Base-by-base conservation (phyloP, 2,797 vertebrate species). In the Tolypeutes matacus region DNA sequence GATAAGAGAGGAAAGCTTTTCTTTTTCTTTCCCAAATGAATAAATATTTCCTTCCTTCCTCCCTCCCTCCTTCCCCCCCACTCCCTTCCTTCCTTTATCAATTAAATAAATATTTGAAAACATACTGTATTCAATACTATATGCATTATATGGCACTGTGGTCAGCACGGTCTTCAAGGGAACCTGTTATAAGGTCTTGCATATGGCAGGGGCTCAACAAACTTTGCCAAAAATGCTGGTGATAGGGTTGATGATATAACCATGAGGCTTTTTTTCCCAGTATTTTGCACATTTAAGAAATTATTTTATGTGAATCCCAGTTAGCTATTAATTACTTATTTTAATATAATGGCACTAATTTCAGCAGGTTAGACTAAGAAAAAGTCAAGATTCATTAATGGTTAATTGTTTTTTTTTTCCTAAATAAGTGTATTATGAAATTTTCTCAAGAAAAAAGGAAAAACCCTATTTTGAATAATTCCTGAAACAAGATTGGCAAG, bases 311-410 rank as follows among this genome's bases (percentile, higher is more conserved):
- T 89, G 67, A 93, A 96, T 96, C 58, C 29, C 53, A 97, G 97
- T 95, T 92, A 97, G 86, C 87, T 97, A 97, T 97, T 96, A 97
- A 96, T 98, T 97, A 98, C 78, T 86, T 92, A 86, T 97, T 98
- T 98, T 94, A 91, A 96, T 94, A 96, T 82, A 97, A 93, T 75
- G 65, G 13, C 27, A 83, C 31, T 92, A 94, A 96, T 97, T 97
- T 97, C 94, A 97, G 80, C 72, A 97, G 69, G 49, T 89, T 96
- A 83, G 86, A 92, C 93, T 92, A 96, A 97, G 92, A 97, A 96
- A 95, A 42, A 92, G 82, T 82, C 97, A 97, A 84, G 62, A 85
- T 89, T 75, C 81, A 53, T 98, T 97, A 97, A 88, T 94, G 84
- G 76, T 46, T 88, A 88, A 78, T 46, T 92, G 46, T 86, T 93